phyloP scores from a whole-genome alignment of 1,140 invertebrate species.

The Laupala kohalensis region DNA sequence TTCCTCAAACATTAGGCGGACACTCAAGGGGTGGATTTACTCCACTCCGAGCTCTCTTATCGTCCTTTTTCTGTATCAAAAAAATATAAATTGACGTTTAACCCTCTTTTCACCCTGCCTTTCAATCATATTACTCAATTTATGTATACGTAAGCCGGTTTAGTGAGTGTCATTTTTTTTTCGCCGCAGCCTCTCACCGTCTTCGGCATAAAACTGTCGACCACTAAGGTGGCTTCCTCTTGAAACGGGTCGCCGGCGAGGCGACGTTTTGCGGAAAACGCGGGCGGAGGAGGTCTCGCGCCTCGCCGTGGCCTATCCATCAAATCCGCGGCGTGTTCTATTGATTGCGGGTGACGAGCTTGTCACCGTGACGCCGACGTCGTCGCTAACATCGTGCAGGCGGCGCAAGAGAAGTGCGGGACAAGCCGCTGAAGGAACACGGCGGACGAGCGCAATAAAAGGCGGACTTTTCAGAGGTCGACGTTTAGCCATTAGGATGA shows the following conservation, averaged over 20 bases:
- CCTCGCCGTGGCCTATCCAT: slow-evolving; percentile 14
- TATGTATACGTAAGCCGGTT: neutral
- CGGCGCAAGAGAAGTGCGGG: too few relatives aligned
- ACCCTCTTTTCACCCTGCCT: neutral
- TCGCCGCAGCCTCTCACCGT: neutral
- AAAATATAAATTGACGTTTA: neutral
- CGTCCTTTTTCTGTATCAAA: neutral
- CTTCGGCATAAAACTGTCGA: neutral
- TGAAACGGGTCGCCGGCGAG: neutral
- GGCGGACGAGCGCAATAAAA: neutral
- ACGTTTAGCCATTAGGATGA: neutral
- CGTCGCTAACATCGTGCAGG: neutral
- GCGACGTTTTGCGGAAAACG: neutral
- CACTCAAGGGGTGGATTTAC: neutral
- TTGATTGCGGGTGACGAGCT: slow-evolving; percentile 2
- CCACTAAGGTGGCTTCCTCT: neutral
- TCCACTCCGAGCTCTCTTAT: too few relatives aligned
- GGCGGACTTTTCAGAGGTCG: neutral
- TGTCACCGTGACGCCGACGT: neutral
- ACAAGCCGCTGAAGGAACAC: neutral
- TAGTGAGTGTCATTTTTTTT: neutral
- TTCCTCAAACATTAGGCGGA: neutral
- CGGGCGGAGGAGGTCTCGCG: slow-evolving; percentile 17
- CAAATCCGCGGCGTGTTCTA: neutral
- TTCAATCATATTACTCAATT: neutral